Base-by-base conservation (phyloP, 2,113 vertebrate genomes). In the Columba livia region DNA sequence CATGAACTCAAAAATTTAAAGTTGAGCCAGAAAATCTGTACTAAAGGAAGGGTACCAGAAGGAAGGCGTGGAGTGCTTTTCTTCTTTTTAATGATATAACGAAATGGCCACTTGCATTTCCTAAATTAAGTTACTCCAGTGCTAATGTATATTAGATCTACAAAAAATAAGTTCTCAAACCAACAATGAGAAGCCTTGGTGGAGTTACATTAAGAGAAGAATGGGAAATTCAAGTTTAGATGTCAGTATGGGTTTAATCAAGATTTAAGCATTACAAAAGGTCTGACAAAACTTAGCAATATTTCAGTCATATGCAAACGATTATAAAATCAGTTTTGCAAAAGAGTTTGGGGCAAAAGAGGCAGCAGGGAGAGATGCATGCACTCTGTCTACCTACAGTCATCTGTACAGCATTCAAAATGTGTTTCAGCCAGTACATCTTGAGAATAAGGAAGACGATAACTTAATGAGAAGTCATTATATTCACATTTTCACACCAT, bases 401-500 rank as follows among this genome's bases (percentile, higher is more conserved):
- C 62, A 88, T 20, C 82, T 53, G 36, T 40, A 54, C 47, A 79
- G 82, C 34, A 53, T 36, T 36, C 50, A 72, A 48, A 67, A 79
- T 69, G 82, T 82, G 26, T 62, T 85, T 93, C 85, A 90, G 54
- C 2, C 67, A 88, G 36, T 73, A 36, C 31, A 88, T 88, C 90
- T 91, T 82, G 88, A 97, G 95, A 95, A 79, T 94, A 94, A 15
- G n/a, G 66, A 83, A 85, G 71, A 94, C 56, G 61, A 42, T 54
- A 85, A 83, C 83, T 95, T 96, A 94, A 95, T 75, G 81, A 89
- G 81, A 89, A 94, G 74, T 48, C 85, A 89, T 91, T 93, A 96
- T 34, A 94, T 88, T 96, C 79, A n/a, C 66, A 95, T 94, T 94
- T 94, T 88, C 90, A 89, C 77, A 84, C 66, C 88, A 79, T 88